phyloP scores from a whole-genome alignment of 1,140 invertebrate species.

The Hyles vespertilio region DNA sequence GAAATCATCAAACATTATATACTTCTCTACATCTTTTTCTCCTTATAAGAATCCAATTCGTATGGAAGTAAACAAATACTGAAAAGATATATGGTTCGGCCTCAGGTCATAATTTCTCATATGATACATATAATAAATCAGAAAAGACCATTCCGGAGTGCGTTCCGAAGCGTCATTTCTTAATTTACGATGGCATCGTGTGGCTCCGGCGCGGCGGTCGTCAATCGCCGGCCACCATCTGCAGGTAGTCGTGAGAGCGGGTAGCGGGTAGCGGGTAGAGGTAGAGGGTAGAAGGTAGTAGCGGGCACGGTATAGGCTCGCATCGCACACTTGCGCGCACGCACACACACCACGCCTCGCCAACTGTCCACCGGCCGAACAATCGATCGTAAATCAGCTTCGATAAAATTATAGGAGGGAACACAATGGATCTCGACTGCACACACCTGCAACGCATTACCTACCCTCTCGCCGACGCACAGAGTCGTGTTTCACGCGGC shows the following conservation, averaged over 20 bases:
- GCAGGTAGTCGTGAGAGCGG: conserved; percentile 40
- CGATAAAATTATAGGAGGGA: conserved; percentile 74
- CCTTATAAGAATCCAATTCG: too few species aligned
- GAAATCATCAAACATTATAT: too few species aligned
- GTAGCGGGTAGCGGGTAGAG: too few species aligned
- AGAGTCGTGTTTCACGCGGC: conserved; percentile 62
- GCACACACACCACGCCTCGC: conserved; percentile 53
- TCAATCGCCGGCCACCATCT: conserved; percentile 54
- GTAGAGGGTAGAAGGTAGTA: conserved; percentile 14
- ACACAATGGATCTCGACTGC: conserved; percentile 64
- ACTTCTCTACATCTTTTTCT: too few species aligned
- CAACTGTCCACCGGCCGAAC: conserved; percentile 66
- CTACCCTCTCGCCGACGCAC: conserved; percentile 47
- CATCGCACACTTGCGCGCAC: conserved; percentile 59
- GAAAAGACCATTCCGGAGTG: conserved; percentile 32
- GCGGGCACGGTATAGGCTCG: conserved; percentile 37
- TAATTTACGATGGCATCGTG: conserved; percentile 66
- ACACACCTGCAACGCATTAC: conserved; percentile 55
- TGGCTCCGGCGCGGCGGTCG: conserved; percentile 36
- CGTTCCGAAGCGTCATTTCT: conserved; percentile 25
- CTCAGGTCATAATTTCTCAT: conserved; percentile 30
- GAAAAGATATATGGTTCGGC: background rate
- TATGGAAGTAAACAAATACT: background rate
- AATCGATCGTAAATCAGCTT: conserved; percentile 74
- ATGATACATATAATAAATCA: conserved; percentile 50